Conservation (phyloP, 2,113 vertebrate species). For the Hyla sarda region DNA sequence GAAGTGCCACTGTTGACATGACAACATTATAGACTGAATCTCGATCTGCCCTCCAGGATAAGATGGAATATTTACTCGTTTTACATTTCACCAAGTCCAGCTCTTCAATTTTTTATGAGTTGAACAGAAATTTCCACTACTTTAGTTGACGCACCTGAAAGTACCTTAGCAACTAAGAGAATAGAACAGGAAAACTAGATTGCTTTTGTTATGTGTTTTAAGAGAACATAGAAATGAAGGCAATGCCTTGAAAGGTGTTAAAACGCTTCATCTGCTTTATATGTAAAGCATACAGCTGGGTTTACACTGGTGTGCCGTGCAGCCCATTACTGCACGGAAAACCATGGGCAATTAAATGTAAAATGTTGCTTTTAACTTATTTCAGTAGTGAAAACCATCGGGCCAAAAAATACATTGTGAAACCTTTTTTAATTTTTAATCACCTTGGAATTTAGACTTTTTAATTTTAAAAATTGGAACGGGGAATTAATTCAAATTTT, state of each 20-base stretch:
- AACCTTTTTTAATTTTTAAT: too few relatives aligned
- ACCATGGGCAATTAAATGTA: too few relatives aligned
- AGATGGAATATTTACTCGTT: conserved; percentile 74
- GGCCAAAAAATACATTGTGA: too few relatives aligned
- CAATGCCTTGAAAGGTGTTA: not conserved
- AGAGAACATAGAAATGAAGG: not conserved
- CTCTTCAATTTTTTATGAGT: conserved; percentile 82
- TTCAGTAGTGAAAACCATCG: too few relatives aligned
- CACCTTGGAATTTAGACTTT: too few relatives aligned
- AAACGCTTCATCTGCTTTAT: not conserved
- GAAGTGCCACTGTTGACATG: conserved; percentile 69
- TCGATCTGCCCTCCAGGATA: conserved; percentile 69
- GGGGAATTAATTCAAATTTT: too few relatives aligned
- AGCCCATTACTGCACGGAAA: too few relatives aligned
- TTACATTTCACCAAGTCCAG: conserved; percentile 71
- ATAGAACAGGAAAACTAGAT: conserved; percentile 57
- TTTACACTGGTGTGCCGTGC: too few relatives aligned
- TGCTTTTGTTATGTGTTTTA: conserved; percentile 29
- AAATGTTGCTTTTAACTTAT: too few relatives aligned
- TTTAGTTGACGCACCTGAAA: conserved; percentile 73
- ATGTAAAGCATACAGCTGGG: too few relatives aligned
- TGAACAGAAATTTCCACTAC: conserved; percentile 82
- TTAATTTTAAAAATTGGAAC: too few relatives aligned
- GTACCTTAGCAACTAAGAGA: conserved; percentile 71
- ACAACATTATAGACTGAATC: conserved; percentile 71